Percentiles rank a stretch among this genome's conserved stretches.
Conservation (phyloP, 2,888 invertebrate genomes). For the Peribatodes rhomboidaria region DNA sequence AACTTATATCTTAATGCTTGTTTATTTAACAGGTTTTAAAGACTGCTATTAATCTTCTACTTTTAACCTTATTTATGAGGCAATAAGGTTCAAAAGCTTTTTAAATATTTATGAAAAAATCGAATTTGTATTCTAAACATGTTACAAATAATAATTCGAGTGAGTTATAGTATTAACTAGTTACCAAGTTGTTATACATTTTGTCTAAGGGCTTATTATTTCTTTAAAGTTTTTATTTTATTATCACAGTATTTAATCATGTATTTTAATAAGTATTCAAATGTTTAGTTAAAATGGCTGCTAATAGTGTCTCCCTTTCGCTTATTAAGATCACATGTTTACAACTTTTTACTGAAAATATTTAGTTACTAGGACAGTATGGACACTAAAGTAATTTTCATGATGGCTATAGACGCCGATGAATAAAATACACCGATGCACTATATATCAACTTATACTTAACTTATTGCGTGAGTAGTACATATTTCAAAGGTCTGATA, state of each 20-base stretch:
- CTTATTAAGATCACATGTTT: background rate
- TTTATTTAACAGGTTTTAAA: constrained; percentile 29
- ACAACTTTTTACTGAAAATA: background rate
- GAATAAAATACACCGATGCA: background rate
- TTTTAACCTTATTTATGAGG: constrained; percentile 20
- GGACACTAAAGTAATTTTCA: background rate
- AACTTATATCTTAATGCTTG: constrained; percentile 28
- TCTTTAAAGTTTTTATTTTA: constrained; percentile 34
- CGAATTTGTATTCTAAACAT: constrained; percentile 48
- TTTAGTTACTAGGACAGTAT: background rate
- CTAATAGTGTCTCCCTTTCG: constrained; percentile 23
- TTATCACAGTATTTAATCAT: constrained; percentile 40
- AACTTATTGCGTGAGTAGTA: too few relatives aligned
- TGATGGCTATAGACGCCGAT: background rate
- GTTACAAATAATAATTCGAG: constrained; percentile 56
- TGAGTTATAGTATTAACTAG: constrained; percentile 64
- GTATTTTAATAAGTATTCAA: constrained; percentile 38
- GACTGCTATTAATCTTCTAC: constrained; percentile 25
- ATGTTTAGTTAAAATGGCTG: constrained; percentile 44
- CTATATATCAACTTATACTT: too few relatives aligned
- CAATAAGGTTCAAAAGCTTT: constrained; percentile 25
- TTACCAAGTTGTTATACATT: constrained; percentile 60
- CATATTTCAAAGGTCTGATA: too few relatives aligned
- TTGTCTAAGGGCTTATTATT: constrained; percentile 47
- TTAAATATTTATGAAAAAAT: constrained; percentile 14